Base-by-base conservation (phyloP, 2,113 vertebrate genomes). In the Entelurus aequoreus region DNA sequence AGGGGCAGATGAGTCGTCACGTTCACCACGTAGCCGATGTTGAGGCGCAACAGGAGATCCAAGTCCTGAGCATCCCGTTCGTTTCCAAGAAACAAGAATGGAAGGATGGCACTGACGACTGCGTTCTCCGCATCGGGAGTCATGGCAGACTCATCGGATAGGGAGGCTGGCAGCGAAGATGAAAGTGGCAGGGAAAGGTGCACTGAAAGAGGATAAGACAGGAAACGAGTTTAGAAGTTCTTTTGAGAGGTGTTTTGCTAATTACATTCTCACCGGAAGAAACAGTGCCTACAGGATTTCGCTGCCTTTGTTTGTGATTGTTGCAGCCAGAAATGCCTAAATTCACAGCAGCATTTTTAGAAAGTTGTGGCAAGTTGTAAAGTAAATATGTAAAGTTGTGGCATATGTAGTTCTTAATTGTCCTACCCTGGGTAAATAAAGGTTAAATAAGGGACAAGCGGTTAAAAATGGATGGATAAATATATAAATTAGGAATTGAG, bases 1-100 rank as follows among this genome's bases (percentile, higher is more conserved):
- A 93, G 90, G 2, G 93, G 93, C 66, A 94, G 88, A 77, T 94
- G 93, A 4, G 92, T 91, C 54, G 93, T 94, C 76, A 94, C 90
- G 7, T 94, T 94, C 40, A 94, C 88, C 71, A 94, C 91, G 8
- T 87, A 93, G 60, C 90, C 88, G 4, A 94, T 88, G 70, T 92
- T 91, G 65, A 93, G 88, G 42, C 75, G 89, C 50, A 90, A 81
- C 76, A 94, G 86, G 60, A 87, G 81, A 42, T 90, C 89, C 65
- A 93, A 69, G 80, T 94, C 91, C 74, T 92, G 90, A 48, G 93
- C 93, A 5, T 94, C 93, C 47, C 87, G 78, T 77, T 94, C 93
- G 0, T 93, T 93, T 6, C 93, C 93, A 74, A 94, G 79, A 66
- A 83, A 94, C 49, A 94, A 87, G 83, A 93, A 94, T 40, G 93